A percentile compares a stretch with the other conserved stretches of the same genome.
Conservation (phyloP, 2,113 vertebrate genomes). For the Crotophaga sulcirostris region DNA sequence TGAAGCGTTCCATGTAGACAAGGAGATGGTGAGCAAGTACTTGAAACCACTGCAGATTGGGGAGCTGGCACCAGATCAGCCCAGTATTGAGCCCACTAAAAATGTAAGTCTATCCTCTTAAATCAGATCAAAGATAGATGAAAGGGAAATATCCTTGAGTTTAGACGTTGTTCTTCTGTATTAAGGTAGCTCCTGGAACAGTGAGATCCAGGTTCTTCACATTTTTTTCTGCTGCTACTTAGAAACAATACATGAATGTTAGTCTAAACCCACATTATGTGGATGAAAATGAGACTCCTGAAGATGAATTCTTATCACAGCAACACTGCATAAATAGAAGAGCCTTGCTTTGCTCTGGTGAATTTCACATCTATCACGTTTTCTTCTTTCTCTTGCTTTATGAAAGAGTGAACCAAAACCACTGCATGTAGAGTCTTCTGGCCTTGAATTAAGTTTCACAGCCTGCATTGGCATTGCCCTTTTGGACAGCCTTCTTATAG, state of each 20-base stretch:
- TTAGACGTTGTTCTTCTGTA: not conserved
- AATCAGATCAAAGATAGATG: not conserved
- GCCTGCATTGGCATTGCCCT: too few relatives aligned
- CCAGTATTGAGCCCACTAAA: slow-evolving; percentile 78
- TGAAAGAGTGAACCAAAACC: not conserved
- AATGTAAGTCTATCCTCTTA: slow-evolving; percentile 71
- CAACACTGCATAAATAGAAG: not conserved
- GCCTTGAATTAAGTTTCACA: not conserved
- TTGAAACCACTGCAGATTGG: slow-evolving; percentile 78
- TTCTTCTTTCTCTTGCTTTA: not conserved
- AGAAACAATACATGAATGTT: not conserved
- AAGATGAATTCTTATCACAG: not conserved
- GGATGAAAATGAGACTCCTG: not conserved
- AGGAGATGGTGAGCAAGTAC: slow-evolving; percentile 74
- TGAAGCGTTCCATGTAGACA: slow-evolving; percentile 77
- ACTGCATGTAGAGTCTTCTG: not conserved
- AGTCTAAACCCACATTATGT: not conserved
- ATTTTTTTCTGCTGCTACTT: not conserved
- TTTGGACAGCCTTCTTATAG: not conserved
- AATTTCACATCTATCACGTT: not conserved
- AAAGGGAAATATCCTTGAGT: not conserved
- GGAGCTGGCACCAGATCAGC: slow-evolving; percentile 79
- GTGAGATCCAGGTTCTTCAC: not conserved
- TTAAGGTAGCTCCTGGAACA: not conserved
- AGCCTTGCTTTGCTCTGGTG: not conserved